Base-by-base conservation (phyloP, 2,888 invertebrate genomes). In the Drosophila trichaetosa region DNA sequence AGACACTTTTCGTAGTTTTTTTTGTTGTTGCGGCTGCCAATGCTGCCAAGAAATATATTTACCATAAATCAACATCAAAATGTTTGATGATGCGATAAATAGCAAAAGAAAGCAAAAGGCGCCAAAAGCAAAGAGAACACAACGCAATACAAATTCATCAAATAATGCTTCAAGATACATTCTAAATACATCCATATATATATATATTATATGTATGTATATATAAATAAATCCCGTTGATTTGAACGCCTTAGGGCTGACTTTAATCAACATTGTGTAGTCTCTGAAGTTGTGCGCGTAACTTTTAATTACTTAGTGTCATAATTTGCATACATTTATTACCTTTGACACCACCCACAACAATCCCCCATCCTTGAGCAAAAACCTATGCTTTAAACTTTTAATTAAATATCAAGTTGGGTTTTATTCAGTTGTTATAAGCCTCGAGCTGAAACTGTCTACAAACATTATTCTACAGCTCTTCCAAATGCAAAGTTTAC, bases 71-170 rank as follows among this genome's bases (percentile, higher is more conserved):
- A 90, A 90, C 90, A 87, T 87, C 86, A 87, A 83, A 90, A 87
- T 87, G 83, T 90, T 87, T 88, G 86, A 87, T 90, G 90, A 83
- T 90, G 86, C 90, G 90, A 83, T 88, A 90, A 90, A 87, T 83
- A 75, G 86, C 83, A 80, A 80, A 83, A 68, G 67, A 81, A 76
- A 83, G 72, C 65, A 80, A 79, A 73, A 64, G 76, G 73, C 73
- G 73, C 60, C 69, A 69, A 73, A 56, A 72, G 62, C 56, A 59
- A 73, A 61, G 33, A 42, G 13, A 48, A 54, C 56, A 52, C 51
- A 78, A 68, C 40, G 40, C 69, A 51, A 75, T 31, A 27, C 46
- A 48, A 68, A 76, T 58, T 66, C 70, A 66, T 75, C 70, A 75
- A 76, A 70, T 58, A 61, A 40, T 46, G 54, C 77, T 54, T 58